These are phyloP conservation scores for Toxotes chatareus DNA, from an alignment of 2,113 vertebrate genomes.

Conservation along the genomic window DNA sequence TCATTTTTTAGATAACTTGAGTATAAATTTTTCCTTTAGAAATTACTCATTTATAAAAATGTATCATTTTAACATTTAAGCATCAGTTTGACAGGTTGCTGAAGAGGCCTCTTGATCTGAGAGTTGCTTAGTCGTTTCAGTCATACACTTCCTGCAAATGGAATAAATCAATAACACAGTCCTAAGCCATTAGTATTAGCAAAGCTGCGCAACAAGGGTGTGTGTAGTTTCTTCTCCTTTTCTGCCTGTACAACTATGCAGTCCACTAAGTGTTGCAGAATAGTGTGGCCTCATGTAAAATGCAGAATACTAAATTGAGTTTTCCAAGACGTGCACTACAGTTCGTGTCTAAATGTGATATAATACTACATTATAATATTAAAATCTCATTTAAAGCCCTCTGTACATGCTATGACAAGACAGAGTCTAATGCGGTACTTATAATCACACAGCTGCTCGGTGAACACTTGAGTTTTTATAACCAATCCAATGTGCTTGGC, in stretches of 20 bases:
- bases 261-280: not conserved
- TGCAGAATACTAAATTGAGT: not conserved
- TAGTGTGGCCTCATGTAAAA: not conserved
- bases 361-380: not conserved
- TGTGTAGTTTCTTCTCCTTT: not conserved
- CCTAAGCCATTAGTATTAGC: constrained; percentile 3
- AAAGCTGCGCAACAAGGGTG: not conserved
- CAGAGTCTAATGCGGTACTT: not conserved
- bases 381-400: not conserved
- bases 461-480: too few relatives aligned
- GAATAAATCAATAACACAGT: not conserved
- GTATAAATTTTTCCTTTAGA: too few relatives aligned
- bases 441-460: too few relatives aligned
- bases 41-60: not conserved
- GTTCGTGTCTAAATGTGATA: not conserved
- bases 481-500: too few relatives aligned
- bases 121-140: not conserved
- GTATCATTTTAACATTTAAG: not conserved
- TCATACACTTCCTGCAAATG: not conserved
- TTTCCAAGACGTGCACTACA: not conserved
- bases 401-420: not conserved
- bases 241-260: not conserved
- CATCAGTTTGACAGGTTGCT: not conserved
- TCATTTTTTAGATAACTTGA: too few relatives aligned
- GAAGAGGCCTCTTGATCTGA: not conserved